A percentile compares a stretch with the other conserved stretches of the same genome.
Conservation (phyloP, 2,113 vertebrate species). For the Triplophysa siluroides region DNA sequence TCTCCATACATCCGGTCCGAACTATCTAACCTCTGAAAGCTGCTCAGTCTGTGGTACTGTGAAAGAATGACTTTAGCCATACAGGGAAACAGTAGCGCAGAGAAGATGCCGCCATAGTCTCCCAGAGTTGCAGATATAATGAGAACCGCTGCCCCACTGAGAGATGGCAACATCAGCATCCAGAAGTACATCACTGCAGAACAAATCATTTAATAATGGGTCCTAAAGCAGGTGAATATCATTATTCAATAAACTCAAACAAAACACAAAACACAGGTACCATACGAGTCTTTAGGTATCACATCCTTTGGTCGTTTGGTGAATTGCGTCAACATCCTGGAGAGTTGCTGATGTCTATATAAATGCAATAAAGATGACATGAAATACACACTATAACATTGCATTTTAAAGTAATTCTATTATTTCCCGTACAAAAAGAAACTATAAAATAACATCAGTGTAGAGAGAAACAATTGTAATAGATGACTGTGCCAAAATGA, state of each 20-base stretch:
- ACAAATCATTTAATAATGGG: constrained; percentile 2
- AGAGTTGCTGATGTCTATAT: constrained; percentile 77
- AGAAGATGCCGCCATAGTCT: constrained; percentile 70
- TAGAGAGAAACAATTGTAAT: not conserved
- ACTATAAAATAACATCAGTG: not conserved
- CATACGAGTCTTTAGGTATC: constrained; percentile 70
- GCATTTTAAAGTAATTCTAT: not conserved
- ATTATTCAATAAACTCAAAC: not conserved
- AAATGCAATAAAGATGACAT: constrained; percentile 41
- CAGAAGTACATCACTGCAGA: constrained; percentile 74
- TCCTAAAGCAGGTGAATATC: not conserved
- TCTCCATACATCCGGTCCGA: not conserved
- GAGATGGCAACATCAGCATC: constrained; percentile 71
- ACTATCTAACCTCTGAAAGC: constrained; percentile 71
- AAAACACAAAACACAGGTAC: constrained; percentile 57
- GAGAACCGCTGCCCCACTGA: constrained; percentile 70
- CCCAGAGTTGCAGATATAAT: constrained; percentile 71
- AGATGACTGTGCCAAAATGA: no score
- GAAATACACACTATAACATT: not conserved
- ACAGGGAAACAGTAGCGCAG: constrained; percentile 72
- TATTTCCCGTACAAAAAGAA: not conserved
- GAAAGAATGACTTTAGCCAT: constrained; percentile 75
- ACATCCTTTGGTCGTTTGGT: constrained; percentile 66
- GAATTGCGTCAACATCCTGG: constrained; percentile 70
- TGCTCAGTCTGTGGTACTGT: constrained; percentile 76